These are phyloP conservation scores for Volucella inanis DNA, from an alignment of 2,888 invertebrate species.

Conservation along the genomic window DNA sequence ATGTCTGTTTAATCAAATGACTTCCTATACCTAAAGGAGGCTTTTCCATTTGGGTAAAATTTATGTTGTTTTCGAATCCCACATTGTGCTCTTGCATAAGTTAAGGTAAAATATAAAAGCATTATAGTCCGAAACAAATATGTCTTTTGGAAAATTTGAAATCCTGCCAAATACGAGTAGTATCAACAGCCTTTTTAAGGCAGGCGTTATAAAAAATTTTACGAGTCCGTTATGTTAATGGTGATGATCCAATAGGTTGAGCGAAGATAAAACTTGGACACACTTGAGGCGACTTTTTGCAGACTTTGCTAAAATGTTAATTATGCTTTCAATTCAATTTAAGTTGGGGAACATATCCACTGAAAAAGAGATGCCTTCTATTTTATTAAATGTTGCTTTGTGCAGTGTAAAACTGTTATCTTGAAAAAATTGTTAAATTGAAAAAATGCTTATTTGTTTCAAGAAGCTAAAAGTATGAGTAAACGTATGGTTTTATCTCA, in stretches of 20 bases:
- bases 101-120: constrained; percentile 37
- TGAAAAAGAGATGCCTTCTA: neutral
- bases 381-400: constrained; percentile 51
- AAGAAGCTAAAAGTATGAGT: constrained; percentile 23
- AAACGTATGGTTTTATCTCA: constrained; percentile 23
- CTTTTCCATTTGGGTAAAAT: constrained; percentile 31
- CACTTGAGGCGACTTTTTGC: constrained; percentile 50
- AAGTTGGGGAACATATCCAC: neutral
- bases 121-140: neutral
- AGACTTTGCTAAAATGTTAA: constrained; percentile 32
- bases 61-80: constrained; percentile 21
- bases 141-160: constrained; percentile 27
- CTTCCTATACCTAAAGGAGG: neutral
- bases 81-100: neutral
- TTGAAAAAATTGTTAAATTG: constrained; percentile 18
- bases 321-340: constrained; percentile 1
- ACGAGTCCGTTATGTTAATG: neutral
- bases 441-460: constrained; percentile 38
- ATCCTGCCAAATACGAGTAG: constrained; percentile 1
- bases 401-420: constrained; percentile 20
- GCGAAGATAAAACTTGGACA: constrained; percentile 45
- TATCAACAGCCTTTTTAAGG: neutral
- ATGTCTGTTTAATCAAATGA: constrained; percentile 49
- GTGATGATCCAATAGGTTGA: constrained; percentile 45
- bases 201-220: constrained; percentile 14